Percentiles rank a stretch among this genome's conserved stretches.
Conservation (phyloP, 2,797 vertebrate genomes). For the Chaenodraco wilsoni region DNA sequence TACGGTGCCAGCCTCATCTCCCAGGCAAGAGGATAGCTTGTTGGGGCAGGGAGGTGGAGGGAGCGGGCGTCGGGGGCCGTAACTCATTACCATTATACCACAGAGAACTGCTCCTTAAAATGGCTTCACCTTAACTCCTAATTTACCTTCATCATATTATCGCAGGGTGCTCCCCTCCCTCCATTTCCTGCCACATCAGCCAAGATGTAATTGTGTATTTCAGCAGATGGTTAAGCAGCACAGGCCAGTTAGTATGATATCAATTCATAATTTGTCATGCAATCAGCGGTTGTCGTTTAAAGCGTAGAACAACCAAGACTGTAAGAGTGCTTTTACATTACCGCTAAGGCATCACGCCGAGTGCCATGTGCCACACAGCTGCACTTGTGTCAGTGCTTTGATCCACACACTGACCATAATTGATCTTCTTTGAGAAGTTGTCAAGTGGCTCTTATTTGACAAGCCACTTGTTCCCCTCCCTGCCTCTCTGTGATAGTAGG, state of each 20-base stretch:
- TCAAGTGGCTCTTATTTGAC: constrained; percentile 71
- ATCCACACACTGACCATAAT: constrained; percentile 59
- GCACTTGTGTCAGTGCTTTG: constrained; percentile 47
- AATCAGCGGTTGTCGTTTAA: constrained; percentile 26
- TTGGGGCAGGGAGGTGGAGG: neutral
- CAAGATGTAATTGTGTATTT: constrained; percentile 51
- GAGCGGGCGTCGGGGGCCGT: constrained; percentile 7
- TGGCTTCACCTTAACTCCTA: constrained; percentile 35
- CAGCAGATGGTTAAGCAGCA: constrained; percentile 57
- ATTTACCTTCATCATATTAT: constrained; percentile 38
- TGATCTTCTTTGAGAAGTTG: constrained; percentile 68
- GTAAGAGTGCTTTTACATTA: constrained; percentile 27
- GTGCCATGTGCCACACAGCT: constrained; percentile 29
- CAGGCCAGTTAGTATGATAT: constrained; percentile 26
- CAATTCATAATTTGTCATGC: constrained; percentile 47
- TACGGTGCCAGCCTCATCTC: constrained; percentile 53
- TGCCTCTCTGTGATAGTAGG: constrained; percentile 63
- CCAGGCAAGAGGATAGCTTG: constrained; percentile 35
- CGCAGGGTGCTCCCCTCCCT: constrained; percentile 21
- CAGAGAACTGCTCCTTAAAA: constrained; percentile 32
- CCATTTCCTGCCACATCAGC: constrained; percentile 58
- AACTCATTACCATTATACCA: constrained; percentile 21
- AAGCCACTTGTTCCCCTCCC: constrained; percentile 65
- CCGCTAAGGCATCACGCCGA: neutral
- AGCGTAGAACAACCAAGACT: constrained; percentile 39